Evolutionary conservation across 2,888 invertebrate genomes (phyloP), one percentile per base, ranked within the genome.

Genomic region (Linyphia triangularis): DNA sequence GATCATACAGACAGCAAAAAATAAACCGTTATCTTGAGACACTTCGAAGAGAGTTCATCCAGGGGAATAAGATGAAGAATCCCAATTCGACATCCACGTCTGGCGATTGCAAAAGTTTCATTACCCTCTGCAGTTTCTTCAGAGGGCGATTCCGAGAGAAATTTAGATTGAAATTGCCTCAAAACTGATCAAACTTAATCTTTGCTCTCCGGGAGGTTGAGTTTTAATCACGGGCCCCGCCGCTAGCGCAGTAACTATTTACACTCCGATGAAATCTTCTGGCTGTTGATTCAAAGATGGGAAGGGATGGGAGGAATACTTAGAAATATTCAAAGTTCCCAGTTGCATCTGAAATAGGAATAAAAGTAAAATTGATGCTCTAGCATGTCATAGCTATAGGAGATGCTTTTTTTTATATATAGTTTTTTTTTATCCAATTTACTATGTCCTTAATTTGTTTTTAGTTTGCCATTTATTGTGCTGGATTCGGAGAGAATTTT

Each of bases 181-280:
- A 70, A 81, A 69, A 37, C 70, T 51, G 70, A 81, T 81, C 70
- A 81, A 81, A 81, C 37, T 81, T 69, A 81, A 81, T 70, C 70
- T 81, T 70, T 9, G 57, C 69, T 70, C 28, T 37, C 57, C 70
- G 70, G 69, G 13, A 30, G 22, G 57, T 37, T 70, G 69, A 69
- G 57, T 81, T 81, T 81, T 70, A 81, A 81, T 81, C 81, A 69
- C 59, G 51, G 51, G 22, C 30, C 22, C 22, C 30, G 77, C 65
- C 67, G 30, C 28, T 30, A 28, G 67, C 51, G 67, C 16, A 79
- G 43, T 26, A 40, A 33, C 61, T 83, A 73, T 75, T 83, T 67
- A 75, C 73, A 72, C 73, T 73, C n/a, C 33, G 13, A 30, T 75
- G 83, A 61, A 83, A 73, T 73, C 67, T 70, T 61, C 37, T 51